A percentile compares a stretch with the other conserved stretches of the same genome.
These are phyloP conservation scores for Amphilophus citrinellus DNA, from an alignment of 2,113 vertebrate genomes.

Conservation along the genomic window DNA sequence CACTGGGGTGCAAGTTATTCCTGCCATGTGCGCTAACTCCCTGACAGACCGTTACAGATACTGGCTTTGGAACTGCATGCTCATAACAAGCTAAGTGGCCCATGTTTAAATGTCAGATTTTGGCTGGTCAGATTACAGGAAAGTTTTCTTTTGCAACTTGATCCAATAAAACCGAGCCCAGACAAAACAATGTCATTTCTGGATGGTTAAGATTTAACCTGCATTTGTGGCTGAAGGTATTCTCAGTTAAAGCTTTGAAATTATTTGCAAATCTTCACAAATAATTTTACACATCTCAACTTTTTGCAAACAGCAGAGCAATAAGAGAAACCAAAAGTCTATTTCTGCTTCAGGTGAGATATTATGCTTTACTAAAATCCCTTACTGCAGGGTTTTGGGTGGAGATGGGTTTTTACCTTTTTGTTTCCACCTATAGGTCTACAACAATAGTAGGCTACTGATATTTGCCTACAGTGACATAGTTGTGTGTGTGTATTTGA, in stretches of 20 bases:
- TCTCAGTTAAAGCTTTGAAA: background rate
- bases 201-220: background rate
- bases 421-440: slow-evolving; percentile 35
- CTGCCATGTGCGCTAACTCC: background rate
- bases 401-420: slow-evolving; percentile 3
- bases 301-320: background rate
- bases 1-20: background rate
- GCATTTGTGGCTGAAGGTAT: background rate
- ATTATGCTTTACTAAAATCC: background rate
- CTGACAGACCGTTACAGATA: background rate
- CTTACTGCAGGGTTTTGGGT: slow-evolving; percentile 4
- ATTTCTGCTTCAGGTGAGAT: slow-evolving; percentile 19
- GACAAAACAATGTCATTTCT: background rate
- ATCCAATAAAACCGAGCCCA: no score
- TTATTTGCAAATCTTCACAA: background rate
- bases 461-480: slow-evolving; percentile 23
- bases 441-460: slow-evolving; percentile 43
- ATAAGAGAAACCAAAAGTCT: background rate
- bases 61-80: background rate
- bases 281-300: background rate
- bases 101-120: no score
- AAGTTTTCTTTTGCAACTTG: no score
- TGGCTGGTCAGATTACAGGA: no score
- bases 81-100: no score
- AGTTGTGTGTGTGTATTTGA: background rate